Conservation (phyloP, 2,797 vertebrate species). For the Anabas testudineus region DNA sequence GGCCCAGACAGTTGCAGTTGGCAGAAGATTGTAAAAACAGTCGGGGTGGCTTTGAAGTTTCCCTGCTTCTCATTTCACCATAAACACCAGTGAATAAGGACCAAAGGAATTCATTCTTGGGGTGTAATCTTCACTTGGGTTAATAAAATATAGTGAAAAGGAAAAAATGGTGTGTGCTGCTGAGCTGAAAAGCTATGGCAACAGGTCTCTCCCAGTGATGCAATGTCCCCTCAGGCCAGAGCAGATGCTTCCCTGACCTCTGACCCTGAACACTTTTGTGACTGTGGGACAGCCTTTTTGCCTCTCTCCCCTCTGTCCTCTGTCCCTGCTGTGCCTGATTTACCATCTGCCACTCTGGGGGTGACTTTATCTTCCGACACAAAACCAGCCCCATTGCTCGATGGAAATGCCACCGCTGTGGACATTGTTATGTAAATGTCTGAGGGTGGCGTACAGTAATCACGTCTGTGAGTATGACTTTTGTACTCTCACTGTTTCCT, state of each 20-base stretch:
- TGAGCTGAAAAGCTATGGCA: conserved; percentile 78
- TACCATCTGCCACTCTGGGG: conserved; percentile 90
- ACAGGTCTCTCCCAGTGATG: conserved; percentile 84
- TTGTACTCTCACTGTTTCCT: background rate
- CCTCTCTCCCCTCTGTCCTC: conserved; percentile 76
- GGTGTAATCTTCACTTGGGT: conserved; percentile 1
- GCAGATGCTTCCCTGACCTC: conserved; percentile 94
- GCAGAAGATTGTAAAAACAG: conserved; percentile 62
- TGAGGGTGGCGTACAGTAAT: conserved; percentile 28
- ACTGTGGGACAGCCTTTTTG: conserved; percentile 80
- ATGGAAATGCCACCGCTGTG: conserved; percentile 75
- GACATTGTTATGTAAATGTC: conserved; percentile 56
- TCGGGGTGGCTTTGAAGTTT: conserved; percentile 69
- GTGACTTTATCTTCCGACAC: conserved; percentile 76
- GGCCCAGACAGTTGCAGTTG: conserved; percentile 71
- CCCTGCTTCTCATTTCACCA: conserved; percentile 28
- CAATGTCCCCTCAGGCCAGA: conserved; percentile 87
- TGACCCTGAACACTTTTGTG: conserved; percentile 91
- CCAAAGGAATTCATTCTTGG: conserved; percentile 8
- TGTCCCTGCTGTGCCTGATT: conserved; percentile 78
- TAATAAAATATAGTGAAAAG: conserved; percentile 9
- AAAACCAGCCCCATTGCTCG: conserved; percentile 67
- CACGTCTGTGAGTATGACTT: background rate
- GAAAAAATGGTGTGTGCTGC: conserved; percentile 8
- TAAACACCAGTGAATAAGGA: conserved; percentile 25